Evolutionary conservation across 2,888 invertebrate genomes (phyloP), one percentile per base, ranked within the genome.

Genomic region (Apamea monoglypha): DNA sequence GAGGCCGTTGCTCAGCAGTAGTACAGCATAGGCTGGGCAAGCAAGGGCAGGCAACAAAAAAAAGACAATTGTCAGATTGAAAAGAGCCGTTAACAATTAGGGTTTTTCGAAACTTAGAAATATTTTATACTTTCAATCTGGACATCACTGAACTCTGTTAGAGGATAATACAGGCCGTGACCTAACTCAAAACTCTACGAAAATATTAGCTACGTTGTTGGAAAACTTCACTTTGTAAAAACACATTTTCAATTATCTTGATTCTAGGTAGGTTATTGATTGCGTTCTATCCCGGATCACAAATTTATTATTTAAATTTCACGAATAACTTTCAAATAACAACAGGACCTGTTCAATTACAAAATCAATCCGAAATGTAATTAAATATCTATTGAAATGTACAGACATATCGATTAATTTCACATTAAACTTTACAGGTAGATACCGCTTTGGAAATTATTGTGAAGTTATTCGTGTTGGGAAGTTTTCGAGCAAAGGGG

Each of bases 311-410:
- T 69, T 29, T 5, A 47, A 69, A 74, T 29, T 59, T 25, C 44
- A 59, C 8, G 8, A 74, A 36, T 36, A 71, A 29, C 7, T 70
- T 63, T 32, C 14, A 47, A 70, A 61, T 59, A 29, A 76, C 59
- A 80, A 64, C 40, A 10, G 21, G 21, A 69, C 6, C 7, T 36
- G 44, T 73, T 56, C 64, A 78, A 63, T 81, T 29, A 61, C 36
- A 29, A 25, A 76, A 77, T 78, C 72, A 84, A 81, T 80, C 29
- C 16, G 14, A 78, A 53, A 67, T 29, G 72, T 82, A 79, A 81
- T 82, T 67, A 75, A 88, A 87, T 87, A 82, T 76, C 69, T 36
- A 71, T 78, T 74, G 76, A 79, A 75, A 64, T 50, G 59, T 75
- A 64, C 61, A 70, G 53, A 70, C 63, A 69, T 64, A 64, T 84